Evolutionary conservation across 2,797 vertebrate species (phyloP), one percentile per base, ranked within the genome.

Genomic region (Fringilla coelebs): DNA sequence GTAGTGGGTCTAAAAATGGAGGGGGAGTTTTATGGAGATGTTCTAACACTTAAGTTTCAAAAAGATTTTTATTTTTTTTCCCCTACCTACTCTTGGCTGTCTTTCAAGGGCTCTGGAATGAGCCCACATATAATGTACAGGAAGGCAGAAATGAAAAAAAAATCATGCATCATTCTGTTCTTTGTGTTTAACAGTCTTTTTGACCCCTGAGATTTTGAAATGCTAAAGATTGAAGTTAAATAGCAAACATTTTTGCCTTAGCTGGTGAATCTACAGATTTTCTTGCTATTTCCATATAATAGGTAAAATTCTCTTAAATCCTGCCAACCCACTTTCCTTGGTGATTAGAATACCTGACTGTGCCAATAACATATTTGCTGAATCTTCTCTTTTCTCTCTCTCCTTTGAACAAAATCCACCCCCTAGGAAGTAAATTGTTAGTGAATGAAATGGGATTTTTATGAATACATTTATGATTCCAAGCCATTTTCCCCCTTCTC

Each of bases 401-500:
- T 40, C 67, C 52, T 70, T 52, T 87, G 76, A 96, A 93, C 51
- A 48, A 79, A 93, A 85, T 73, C 73, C 58, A 46, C 16, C 63
- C 78, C 65, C 78, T 93, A 65, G 62, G 92, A 92, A 93, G 79
- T 57, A 79, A 93, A 86, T 68, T 73, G 66, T 52, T 84, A 86
- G 70, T 91, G 89, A 96, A 95, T 81, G 55, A 88, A 85, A 92
- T 67, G 51, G 22, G 18, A 10, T 81, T 91, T 91, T 88, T 86
- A 70, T 88, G 60, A 95, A 88, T 79, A 82, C 60, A 75, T 93
- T 93, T 90, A 68, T 57, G 73, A 73, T 85, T 94, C 86, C 51
- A 57, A 71, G 93, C 1, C 0, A n/a, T 76, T 73, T 86, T 54
- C 88, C 79, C 85, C 36, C 15, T 85, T 80, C 78, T 79, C 68